Evolutionary conservation across 2,113 vertebrate genomes (phyloP).

Genomic region (Dicaeum eximium): DNA sequence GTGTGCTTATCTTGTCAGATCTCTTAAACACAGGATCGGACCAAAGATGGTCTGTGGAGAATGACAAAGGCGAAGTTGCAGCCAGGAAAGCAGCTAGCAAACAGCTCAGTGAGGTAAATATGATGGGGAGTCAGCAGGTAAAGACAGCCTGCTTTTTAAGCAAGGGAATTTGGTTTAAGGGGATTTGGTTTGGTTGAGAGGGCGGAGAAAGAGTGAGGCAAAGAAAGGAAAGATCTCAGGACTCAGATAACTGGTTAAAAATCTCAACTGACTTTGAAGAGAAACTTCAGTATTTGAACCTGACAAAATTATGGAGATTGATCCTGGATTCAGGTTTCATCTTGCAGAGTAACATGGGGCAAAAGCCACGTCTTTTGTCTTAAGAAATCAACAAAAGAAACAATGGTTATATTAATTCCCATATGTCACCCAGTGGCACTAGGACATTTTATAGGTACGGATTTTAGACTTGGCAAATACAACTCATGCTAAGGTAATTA

Average conservation of each 20-base stretch:
- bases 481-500: neutral
- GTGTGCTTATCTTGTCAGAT: neutral
- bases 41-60: neutral
- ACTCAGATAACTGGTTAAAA: conserved; percentile 19
- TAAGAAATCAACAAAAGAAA: neutral
- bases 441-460: neutral
- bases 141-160: neutral
- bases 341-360: neutral
- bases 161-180: neutral
- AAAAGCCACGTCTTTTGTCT: neutral
- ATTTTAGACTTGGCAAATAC: neutral
- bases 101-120: neutral
- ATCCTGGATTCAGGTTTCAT: neutral
- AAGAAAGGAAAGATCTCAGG: neutral
- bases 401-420: fast-evolving
- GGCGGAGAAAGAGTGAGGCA: neutral
- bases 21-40: neutral
- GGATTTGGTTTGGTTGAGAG: neutral
- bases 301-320: neutral
- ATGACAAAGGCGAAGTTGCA: neutral
- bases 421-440: neutral
- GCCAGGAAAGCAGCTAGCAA: neutral
- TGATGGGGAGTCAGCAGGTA: neutral
- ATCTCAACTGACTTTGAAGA: neutral
- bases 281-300: neutral